Percentiles rank a stretch among this genome's conserved stretches.
phyloP scores from a whole-genome alignment of 2,797 vertebrate species.

The Psittacula echo region DNA sequence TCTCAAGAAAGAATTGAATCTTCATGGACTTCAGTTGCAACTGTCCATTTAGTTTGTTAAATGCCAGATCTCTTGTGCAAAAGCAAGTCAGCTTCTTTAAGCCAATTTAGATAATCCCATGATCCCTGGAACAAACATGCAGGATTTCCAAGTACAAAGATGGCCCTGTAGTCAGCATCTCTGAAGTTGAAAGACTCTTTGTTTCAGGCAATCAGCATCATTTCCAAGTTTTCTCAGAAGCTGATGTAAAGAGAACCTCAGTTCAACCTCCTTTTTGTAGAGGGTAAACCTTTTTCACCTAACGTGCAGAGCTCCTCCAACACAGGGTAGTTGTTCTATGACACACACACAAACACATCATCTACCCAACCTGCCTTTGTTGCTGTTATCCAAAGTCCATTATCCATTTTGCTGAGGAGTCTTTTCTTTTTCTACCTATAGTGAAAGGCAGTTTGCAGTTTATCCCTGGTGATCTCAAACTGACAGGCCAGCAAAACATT shows the following conservation, averaged over 20 bases:
- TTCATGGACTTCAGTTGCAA: not conserved
- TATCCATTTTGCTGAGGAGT: conserved; percentile 21
- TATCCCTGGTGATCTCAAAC: conserved; percentile 25
- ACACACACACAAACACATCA: fast-evolving
- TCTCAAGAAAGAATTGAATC: conserved; percentile 19
- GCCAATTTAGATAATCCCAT: conserved; percentile 36
- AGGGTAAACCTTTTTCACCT: not conserved
- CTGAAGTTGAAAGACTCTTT: conserved; percentile 19
- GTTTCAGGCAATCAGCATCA: not conserved
- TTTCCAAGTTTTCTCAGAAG: conserved; percentile 18
- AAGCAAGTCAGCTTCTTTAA: conserved; percentile 1
- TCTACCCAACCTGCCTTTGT: not conserved
- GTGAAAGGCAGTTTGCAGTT: conserved; percentile 62
- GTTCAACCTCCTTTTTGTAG: not conserved
- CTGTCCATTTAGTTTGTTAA: conserved; percentile 1
- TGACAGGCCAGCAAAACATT: conserved; percentile 8
- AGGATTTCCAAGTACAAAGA: conserved; percentile 30
- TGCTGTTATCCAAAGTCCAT: not conserved
- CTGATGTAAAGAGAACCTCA: not conserved
- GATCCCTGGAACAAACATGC: conserved; percentile 15
- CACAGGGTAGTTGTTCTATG: not conserved
- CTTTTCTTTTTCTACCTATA: not conserved
- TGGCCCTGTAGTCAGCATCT: not conserved
- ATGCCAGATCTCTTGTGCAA: not conserved
- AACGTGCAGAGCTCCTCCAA: not conserved